These are phyloP conservation scores for Cheilinus undulatus DNA, from an alignment of 2,113 vertebrate species.

Conservation along the genomic window DNA sequence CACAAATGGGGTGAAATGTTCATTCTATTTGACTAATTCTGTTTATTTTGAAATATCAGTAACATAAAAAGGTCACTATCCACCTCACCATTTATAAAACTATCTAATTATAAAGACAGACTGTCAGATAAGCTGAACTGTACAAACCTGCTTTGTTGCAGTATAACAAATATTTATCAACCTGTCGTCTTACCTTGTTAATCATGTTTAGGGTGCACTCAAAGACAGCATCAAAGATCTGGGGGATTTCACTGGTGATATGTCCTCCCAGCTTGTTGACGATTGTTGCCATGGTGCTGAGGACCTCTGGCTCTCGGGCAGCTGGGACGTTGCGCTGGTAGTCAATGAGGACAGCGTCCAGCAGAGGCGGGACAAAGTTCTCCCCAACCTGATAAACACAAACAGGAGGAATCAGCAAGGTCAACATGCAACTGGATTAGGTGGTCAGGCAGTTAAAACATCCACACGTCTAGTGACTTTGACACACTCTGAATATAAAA, in stretches of 20 bases:
- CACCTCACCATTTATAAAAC: too few relatives aligned
- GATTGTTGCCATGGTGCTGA: constrained; percentile 99
- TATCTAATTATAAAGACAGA: too few relatives aligned
- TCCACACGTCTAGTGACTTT: not conserved
- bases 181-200: constrained; percentile 88
- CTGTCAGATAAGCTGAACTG: too few relatives aligned
- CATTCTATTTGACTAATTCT: too few relatives aligned
- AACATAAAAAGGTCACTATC: too few relatives aligned
- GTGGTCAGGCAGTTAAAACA: not conserved
- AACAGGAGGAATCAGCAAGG: not conserved
- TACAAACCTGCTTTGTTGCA: too few relatives aligned
- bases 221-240: constrained; percentile 99
- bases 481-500: constrained; percentile 16
- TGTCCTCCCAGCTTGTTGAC: constrained; percentile 98
- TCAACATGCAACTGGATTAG: not conserved
- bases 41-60: too few relatives aligned
- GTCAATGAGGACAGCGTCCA: constrained; percentile 99
- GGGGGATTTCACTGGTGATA: constrained; percentile 98
- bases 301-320: constrained; percentile 97
- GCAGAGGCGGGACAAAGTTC: constrained; percentile 97
- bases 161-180: not conserved
- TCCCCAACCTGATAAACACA: constrained; percentile 90
- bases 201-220: constrained; percentile 99
- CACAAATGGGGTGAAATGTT: too few relatives aligned
- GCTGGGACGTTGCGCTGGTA: constrained; percentile 98